Evolutionary conservation across 2,113 vertebrate genomes (phyloP).

Genomic region (Desmodus rotundus): DNA sequence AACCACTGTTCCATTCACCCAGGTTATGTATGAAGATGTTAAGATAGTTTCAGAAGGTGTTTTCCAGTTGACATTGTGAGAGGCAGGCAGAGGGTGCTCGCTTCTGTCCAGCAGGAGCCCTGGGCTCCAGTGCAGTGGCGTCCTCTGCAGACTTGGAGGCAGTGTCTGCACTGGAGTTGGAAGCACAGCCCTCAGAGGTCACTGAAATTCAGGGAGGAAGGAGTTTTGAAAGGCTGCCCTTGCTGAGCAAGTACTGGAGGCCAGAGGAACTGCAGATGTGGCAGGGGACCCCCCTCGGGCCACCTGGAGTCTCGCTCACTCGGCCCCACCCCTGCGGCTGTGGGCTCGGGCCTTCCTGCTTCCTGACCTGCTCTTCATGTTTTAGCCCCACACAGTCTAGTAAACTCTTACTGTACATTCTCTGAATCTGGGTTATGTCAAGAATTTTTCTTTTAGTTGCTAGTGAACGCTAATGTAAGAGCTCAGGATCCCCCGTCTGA

Average conservation of each 20-base stretch:
- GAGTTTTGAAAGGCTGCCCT: neutral
- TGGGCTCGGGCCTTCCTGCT: constrained; percentile 37
- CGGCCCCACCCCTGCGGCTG: neutral
- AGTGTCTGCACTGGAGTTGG: neutral
- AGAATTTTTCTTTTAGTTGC: neutral
- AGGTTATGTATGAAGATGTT: neutral
- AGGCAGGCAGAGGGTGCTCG: neutral
- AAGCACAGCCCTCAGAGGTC: neutral
- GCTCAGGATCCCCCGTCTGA: neutral
- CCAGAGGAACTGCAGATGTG: neutral
- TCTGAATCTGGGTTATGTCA: constrained; percentile 59
- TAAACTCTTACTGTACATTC: constrained; percentile 52
- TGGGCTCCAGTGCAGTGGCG: too few relatives aligned
- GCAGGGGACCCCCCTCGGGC: neutral
- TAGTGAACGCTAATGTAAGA: neutral
- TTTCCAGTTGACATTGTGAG: neutral
- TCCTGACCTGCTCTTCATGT: constrained; percentile 47
- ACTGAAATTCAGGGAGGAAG: neutral
- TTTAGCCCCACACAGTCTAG: constrained; percentile 49
- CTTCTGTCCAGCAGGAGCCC: neutral
- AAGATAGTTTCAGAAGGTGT: neutral
- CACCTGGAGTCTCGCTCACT: neutral
- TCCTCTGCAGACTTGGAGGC: neutral
- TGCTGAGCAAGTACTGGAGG: neutral
- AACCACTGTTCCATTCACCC: neutral